Conservation (phyloP, 1,140 invertebrate genomes). For the Nylanderia fulva region DNA sequence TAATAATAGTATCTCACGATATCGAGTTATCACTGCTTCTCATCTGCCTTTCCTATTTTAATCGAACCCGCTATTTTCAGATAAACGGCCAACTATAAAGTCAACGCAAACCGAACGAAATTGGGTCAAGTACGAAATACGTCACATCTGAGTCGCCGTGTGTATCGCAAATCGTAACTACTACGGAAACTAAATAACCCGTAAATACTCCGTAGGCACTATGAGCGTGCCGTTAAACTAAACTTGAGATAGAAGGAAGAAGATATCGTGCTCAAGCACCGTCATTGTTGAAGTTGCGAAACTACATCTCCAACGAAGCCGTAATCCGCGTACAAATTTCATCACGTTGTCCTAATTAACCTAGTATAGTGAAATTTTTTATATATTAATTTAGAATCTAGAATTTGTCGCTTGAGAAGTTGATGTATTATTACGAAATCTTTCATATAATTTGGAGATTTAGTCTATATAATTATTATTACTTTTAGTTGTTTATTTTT, state of each 20-base stretch:
- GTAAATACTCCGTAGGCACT: background rate
- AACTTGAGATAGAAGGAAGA: no score
- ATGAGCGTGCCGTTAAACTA: constrained; percentile 5
- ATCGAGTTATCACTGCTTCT: constrained; percentile 37
- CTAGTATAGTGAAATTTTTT: no score
- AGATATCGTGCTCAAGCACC: background rate
- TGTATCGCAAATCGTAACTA: background rate
- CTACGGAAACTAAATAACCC: constrained; percentile 36
- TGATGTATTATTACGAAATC: background rate
- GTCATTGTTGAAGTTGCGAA: background rate
- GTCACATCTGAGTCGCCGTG: constrained; percentile 32
- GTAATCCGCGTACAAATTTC: background rate
- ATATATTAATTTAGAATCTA: no score
- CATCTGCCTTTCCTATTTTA: constrained; percentile 36
- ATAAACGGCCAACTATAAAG: constrained; percentile 13
- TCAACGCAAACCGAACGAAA: constrained; percentile 8
- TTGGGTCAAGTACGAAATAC: constrained; percentile 49
- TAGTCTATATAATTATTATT: no score
- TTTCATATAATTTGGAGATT: no score
- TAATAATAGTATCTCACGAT: constrained; percentile 20
- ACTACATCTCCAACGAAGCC: background rate
- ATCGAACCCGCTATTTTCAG: constrained; percentile 46
- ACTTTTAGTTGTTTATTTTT: no score
- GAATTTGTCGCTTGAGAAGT: no score
- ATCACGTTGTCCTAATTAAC: no score